Base-by-base conservation (phyloP, 1,140 invertebrate genomes). In the Sycophila sp. region DNA sequence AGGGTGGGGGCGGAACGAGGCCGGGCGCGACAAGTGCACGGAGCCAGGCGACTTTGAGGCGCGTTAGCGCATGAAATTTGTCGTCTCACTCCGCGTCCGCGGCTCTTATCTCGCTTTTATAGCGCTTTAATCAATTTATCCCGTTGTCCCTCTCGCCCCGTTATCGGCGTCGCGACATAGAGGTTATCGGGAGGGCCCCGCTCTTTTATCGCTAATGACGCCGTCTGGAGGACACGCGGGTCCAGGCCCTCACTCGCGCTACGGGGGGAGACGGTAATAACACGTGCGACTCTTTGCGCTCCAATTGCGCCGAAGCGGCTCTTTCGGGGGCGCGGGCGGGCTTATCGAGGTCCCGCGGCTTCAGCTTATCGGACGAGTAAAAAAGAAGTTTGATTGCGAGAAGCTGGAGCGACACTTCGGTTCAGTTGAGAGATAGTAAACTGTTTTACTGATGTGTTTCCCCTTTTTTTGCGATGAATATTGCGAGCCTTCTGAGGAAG, bases 11-110 rank as follows among this genome's bases (percentile, higher is more conserved):
- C 1, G 38, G 30, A 49, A 51, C 19, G 62, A 64, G 62, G 62
- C 34, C 47, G 63, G 2, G 63, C n/a, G 34, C 13, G 34, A 59
- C 56, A 34, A 59, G 34, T 19, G 34, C 11, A 17, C 8, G 17
- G 53, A 55, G 51, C 17, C 22, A n/a, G 13, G 19, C 22, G 32
- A 47, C 28, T 1, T 22, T n/a, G 19, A 45, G n/a, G 19, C 38
- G 38, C 55, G 64, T 71, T 63, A 59, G 34, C 68, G 26, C 68
- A 69, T 69, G 68, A 69, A 69, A 69, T 69, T 69, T 62, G 36
- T 60, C 42, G 28, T 47, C 26, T 58, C 28, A 40, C n/a, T 19
- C 24, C 59, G 26, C 56, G 36, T 17, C 45, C 8, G 49, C 7
- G 49, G 49, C 24, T 47, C 19, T 47, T n/a, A n/a, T n/a, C n/a